Base-by-base conservation (phyloP, 2,113 vertebrate genomes). In the Semnopithecus entellus region DNA sequence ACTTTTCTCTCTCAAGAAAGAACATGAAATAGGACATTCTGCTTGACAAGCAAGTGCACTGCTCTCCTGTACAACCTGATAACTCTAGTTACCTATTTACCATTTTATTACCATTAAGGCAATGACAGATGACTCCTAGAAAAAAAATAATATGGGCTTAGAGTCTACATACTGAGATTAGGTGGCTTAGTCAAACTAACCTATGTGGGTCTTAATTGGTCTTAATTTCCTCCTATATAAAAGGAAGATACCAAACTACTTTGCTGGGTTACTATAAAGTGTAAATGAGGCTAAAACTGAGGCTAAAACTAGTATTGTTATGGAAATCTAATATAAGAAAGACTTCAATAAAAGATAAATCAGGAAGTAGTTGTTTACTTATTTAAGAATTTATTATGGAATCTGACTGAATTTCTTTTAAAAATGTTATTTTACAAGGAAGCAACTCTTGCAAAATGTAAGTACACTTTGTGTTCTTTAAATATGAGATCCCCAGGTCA, bases 271-370 rank as follows among this genome's bases (percentile, higher is more conserved):
- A 27, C 14, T 93, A 35, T 35, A 73, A 89, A 78, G 22, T 40
- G 68, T 48, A 88, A 92, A 43, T 38, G 50, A 96, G 38, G 95
- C 45, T 66, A 68, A 64, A 91, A 55, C 40, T 43, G 50, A 96
- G 38, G 95, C 45, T 66, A 68, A 64, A 91, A 55, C 40, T 57
- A n/a, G 30, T 43, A 73, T 12, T 70, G 32, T 76, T 91, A 52
- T 4, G 2, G 30, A 64, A 89, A 61, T 25, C 64, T 61, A 48
- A 90, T 8, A 40, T 18, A 83, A 32, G 30, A 57, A 80, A 87
- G 32, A 78, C 27, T 72, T 92, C 0, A 40, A 61, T n/a, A 40
- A 45, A 79, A 85, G 57, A 64, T 70, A 82, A 80, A 79, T 27
- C 6, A 45, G 6, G 59, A 22, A 93, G n/a, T 32, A 93, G 35